phyloP scores from a whole-genome alignment of 2,113 vertebrate species.

The Chionis minor region DNA sequence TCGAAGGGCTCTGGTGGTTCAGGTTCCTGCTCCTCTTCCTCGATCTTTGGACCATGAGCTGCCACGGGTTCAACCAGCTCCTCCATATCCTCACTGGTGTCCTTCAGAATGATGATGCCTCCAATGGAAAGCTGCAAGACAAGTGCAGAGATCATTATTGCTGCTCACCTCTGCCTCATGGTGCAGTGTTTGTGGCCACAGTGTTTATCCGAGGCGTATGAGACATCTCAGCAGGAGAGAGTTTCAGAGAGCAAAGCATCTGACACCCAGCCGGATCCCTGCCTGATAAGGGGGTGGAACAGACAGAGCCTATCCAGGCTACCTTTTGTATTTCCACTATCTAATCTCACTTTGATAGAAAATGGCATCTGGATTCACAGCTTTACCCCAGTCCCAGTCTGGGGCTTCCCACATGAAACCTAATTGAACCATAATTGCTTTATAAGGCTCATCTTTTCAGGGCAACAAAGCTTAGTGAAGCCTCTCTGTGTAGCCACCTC shows the following conservation, averaged over 20 bases:
- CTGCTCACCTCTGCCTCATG: neutral
- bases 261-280: neutral
- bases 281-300: neutral
- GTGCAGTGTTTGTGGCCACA: neutral
- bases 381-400: neutral
- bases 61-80: slow-evolving; percentile 97
- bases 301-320: neutral
- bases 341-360: neutral
- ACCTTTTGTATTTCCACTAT: neutral
- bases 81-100: slow-evolving; percentile 94
- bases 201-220: neutral
- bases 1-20: slow-evolving; percentile 97
- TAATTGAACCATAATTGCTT: slow-evolving; percentile 22
- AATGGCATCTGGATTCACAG: neutral
- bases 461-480: slow-evolving; percentile 6
- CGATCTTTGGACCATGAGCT: slow-evolving; percentile 95
- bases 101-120: slow-evolving; percentile 96
- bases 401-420: neutral
- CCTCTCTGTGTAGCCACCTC: neutral
- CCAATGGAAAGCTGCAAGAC: slow-evolving; percentile 88
- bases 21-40: slow-evolving; percentile 97
- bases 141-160: neutral
- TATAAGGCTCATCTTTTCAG: neutral
- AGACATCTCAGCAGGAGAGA: neutral
- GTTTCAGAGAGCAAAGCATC: neutral